Evolutionary conservation across 2,888 invertebrate species (phyloP), one percentile per base, ranked within the genome.

Genomic region (Tortricodes alternella): DNA sequence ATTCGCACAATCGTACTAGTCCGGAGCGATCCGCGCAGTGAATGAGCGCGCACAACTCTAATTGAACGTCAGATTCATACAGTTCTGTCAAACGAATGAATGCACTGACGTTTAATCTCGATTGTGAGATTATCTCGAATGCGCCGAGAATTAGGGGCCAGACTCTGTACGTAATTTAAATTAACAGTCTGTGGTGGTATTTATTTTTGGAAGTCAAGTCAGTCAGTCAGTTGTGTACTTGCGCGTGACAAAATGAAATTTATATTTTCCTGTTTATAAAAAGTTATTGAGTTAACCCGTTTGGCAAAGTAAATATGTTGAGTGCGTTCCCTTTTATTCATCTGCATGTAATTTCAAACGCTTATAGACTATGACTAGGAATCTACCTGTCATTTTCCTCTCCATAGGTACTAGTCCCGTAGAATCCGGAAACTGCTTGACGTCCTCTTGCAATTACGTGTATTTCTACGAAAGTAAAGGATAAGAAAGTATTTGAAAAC

Each of bases 151-250:
- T n/a, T n/a, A n/a, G n/a, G n/a, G n/a, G n/a, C n/a, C n/a, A n/a
- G n/a, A n/a, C n/a, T n/a, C n/a, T n/a, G n/a, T n/a, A n/a, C n/a
- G n/a, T n/a, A n/a, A n/a, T n/a, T n/a, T n/a, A n/a, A n/a, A n/a
- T n/a, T n/a, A n/a, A n/a, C n/a, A n/a, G n/a, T 53, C 52, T 56
- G 37, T 51, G 59, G 34, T 50, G 59, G 67, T 76, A 70, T 80
- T 80, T 80, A 80, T 80, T 80, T 80, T 80, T 79, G 79, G 80
- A 80, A 73, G 71, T 74, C 71, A 74, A 70, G 74, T 73, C 74
- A 73, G 73, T 73, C 68, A 27, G 24, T 8, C 24, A 11, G 29
- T 29, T 11, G 9, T 29, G 13, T 48, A 27, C 44, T 38, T 11
- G 15, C 50, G 50, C 41, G 59, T 51, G 51, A 55, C 49, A 46